Evolutionary conservation across 2,113 vertebrate species (phyloP).

Genomic region (Mungos mungo): DNA sequence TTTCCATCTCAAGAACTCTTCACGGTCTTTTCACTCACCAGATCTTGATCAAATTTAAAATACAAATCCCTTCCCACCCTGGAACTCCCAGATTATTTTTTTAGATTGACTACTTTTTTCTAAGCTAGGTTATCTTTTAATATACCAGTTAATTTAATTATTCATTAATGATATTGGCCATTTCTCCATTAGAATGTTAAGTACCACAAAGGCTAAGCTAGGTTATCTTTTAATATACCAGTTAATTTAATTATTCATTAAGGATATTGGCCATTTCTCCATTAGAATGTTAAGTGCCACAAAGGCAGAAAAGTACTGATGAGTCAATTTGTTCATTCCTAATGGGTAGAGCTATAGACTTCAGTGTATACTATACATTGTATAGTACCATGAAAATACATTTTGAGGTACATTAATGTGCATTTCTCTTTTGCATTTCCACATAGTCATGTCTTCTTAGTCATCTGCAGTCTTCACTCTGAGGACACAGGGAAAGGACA

Average conservation of each 20-base stretch:
- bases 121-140: neutral
- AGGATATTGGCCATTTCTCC: neutral
- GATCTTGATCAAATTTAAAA: neutral
- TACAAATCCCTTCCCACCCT: neutral
- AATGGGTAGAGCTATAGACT: neutral
- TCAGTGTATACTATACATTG: neutral
- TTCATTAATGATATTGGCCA: neutral
- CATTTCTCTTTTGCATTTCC: neutral
- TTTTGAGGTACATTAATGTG: neutral
- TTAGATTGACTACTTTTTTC: neutral
- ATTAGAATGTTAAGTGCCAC: neutral
- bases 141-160: neutral
- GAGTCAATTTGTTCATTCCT: neutral
- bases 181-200: neutral
- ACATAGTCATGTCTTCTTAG: neutral
- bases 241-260: neutral
- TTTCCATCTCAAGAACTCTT: neutral
- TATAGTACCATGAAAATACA: neutral
- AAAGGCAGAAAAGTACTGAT: neutral
- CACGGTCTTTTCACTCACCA: neutral
- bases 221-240: neutral
- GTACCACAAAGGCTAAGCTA: neutral
- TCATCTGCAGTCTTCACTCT: neutral
- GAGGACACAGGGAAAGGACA: neutral
- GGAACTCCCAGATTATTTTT: neutral